phyloP scores from a whole-genome alignment of 2,888 invertebrate species.

The Tetranychus truncatus region DNA sequence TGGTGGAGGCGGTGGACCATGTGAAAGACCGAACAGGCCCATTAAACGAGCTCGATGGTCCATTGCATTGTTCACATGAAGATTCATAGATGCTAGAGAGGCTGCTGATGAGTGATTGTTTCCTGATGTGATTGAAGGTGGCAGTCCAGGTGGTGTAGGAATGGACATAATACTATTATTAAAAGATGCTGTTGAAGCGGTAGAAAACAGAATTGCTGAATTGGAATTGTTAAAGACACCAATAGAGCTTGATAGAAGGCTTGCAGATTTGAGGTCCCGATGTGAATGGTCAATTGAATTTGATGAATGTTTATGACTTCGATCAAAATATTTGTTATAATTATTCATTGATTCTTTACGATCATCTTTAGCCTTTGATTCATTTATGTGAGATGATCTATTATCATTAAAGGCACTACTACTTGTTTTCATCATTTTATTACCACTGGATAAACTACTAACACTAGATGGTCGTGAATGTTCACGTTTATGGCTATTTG shows the following conservation, averaged over 20 bases:
- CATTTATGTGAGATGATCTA: background rate
- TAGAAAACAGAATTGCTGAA: background rate
- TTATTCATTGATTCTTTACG: background rate
- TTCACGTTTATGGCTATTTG: constrained; percentile 2
- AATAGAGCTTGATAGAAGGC: background rate
- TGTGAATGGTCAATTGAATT: background rate
- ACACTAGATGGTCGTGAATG: background rate
- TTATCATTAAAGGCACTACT: constrained; percentile 1
- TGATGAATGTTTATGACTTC: background rate
- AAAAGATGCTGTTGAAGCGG: background rate
- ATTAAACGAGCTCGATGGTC: constrained; percentile 18
- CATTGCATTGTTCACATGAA: background rate
- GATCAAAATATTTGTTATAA: background rate
- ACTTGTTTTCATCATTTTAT: constrained; percentile 9
- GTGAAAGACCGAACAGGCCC: constrained; percentile 18
- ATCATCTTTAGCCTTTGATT: background rate
- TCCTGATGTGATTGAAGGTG: background rate
- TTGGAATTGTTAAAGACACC: background rate
- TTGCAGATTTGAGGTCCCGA: background rate
- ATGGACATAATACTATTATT: too few species aligned
- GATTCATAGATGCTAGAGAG: background rate
- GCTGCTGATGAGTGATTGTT: background rate
- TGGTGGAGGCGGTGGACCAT: constrained; percentile 16
- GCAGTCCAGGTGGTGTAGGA: background rate
- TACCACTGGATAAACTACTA: background rate